These are phyloP conservation scores for Caenorhabditis afra DNA, from an alignment of 2,888 invertebrate species.

Conservation along the genomic window DNA sequence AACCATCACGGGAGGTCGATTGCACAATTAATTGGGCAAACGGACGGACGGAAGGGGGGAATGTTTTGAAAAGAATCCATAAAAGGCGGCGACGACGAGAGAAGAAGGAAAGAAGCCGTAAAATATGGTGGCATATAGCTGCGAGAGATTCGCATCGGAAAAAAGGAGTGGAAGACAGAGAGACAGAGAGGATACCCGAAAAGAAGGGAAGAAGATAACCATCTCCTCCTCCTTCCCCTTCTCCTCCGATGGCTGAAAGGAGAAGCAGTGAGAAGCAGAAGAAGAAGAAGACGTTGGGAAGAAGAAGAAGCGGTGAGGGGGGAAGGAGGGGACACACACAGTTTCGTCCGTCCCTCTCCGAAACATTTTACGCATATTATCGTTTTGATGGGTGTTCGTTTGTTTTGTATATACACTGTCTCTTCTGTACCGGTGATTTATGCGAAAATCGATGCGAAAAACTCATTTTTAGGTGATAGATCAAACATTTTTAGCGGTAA, in stretches of 20 bases:
- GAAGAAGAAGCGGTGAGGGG: not conserved
- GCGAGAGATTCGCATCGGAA: too few relatives aligned
- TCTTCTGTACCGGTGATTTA: too few relatives aligned
- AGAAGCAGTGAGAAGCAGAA: conserved; percentile 21
- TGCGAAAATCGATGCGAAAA: too few relatives aligned
- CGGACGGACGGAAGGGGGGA: too few relatives aligned
- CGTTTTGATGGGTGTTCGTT: conserved; percentile 50
- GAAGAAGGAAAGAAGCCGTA: conserved; percentile 1
- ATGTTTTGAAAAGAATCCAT: too few relatives aligned
- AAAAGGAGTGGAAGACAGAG: not conserved
- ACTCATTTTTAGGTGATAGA: too few relatives aligned
- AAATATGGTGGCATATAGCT: not conserved
- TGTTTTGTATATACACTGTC: conserved; percentile 29
- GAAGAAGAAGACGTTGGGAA: conserved; percentile 1
- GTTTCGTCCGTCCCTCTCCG: too few relatives aligned
- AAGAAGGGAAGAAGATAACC: conserved; percentile 15
- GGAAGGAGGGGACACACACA: not conserved
- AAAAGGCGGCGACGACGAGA: not conserved
- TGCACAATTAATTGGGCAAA: too few relatives aligned
- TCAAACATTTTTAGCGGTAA: too few relatives aligned
- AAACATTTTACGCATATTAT: conserved; percentile 39
- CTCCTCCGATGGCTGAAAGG: not conserved
- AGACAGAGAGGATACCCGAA: too few relatives aligned
- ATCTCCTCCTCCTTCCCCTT: not conserved
- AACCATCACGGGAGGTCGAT: too few relatives aligned